phyloP scores from a whole-genome alignment of 1,140 invertebrate genomes.

The Homarus americanus region DNA sequence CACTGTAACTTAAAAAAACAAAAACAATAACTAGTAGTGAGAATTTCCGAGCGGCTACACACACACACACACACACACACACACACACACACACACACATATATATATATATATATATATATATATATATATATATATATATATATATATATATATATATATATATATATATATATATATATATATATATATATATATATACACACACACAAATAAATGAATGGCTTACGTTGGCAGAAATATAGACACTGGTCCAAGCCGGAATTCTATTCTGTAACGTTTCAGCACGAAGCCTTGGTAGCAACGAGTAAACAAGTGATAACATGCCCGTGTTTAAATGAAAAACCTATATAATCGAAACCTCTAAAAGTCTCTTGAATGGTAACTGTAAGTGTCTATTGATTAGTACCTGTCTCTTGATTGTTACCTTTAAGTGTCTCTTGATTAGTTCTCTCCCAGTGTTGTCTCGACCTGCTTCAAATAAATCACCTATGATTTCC shows the following conservation, averaged over 20 bases:
- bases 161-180: slow-evolving; percentile 32
- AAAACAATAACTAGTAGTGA: no score
- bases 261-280: not conserved
- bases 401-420: no score
- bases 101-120: slow-evolving; percentile 10
- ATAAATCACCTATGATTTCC: no score
- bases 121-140: slow-evolving; percentile 36
- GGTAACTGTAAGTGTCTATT: no score
- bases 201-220: no score
- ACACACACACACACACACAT: no score
- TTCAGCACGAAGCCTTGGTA: not conserved
- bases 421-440: no score
- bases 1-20: no score
- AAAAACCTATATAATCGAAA: not conserved
- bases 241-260: not conserved
- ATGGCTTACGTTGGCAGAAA: not conserved
- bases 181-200: slow-evolving; percentile 10
- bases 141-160: slow-evolving; percentile 37
- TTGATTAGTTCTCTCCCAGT: no score
- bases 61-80: no score
- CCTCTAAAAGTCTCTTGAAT: not conserved
- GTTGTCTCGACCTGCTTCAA: no score
- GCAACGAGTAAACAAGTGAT: not conserved
- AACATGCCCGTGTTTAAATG: not conserved
- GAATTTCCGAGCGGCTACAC: no score